Evolutionary conservation across 1,140 invertebrate species (phyloP).

Genomic region (Conus betulinus): DNA sequence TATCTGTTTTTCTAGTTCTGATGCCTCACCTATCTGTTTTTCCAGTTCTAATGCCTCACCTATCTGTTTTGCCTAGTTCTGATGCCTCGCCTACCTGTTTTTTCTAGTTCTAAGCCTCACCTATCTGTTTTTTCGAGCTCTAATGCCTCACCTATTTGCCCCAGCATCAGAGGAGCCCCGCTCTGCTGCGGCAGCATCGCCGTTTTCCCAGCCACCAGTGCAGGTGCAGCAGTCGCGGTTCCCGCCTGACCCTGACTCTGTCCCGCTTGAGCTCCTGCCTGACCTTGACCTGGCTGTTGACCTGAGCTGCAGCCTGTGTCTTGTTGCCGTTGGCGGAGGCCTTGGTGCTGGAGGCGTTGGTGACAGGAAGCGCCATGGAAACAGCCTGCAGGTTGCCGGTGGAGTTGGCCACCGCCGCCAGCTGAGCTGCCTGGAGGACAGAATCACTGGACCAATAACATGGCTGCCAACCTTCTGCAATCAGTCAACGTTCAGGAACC

Average conservation of each 20-base stretch:
- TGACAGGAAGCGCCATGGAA: conserved; percentile 41
- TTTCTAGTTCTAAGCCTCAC: no score
- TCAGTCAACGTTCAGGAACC: no score
- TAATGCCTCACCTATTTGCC: conserved; percentile 57
- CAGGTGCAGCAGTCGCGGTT: conserved; percentile 30
- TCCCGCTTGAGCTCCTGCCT: conserved; percentile 40
- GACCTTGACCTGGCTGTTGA: conserved; percentile 38
- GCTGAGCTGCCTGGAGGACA: conserved; percentile 8
- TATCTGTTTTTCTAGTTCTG: no score
- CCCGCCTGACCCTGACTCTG: conserved; percentile 40
- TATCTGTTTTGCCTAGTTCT: no score
- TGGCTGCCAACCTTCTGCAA: no score
- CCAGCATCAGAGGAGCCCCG: conserved; percentile 58
- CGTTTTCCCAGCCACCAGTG: conserved; percentile 64
- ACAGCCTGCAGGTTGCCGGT: conserved; percentile 31
- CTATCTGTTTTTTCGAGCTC: no score
- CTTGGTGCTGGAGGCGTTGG: conserved; percentile 31
- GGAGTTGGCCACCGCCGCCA: conserved; percentile 30
- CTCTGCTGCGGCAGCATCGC: conserved; percentile 61
- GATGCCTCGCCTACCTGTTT: no score
- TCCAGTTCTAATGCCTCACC: no score
- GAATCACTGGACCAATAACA: neutral
- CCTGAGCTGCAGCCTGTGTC: conserved; percentile 31
- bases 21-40: no score
- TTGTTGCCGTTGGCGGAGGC: conserved; percentile 38